Evolutionary conservation across 2,888 invertebrate genomes (phyloP).

Genomic region (Melinopterus prodromus): DNA sequence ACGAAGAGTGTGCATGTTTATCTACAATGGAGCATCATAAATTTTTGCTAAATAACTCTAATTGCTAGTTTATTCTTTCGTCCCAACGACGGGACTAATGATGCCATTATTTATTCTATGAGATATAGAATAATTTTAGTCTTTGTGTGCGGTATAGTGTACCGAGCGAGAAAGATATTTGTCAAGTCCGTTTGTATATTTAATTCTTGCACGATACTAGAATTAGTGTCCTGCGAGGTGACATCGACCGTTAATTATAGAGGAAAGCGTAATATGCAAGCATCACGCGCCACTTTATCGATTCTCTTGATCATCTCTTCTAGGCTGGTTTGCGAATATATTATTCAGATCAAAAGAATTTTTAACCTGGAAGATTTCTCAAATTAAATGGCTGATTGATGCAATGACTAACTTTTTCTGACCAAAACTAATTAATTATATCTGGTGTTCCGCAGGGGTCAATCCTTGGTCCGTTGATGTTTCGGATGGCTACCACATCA

Average conservation of each 20-base stretch:
- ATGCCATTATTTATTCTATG: conserved; percentile 32
- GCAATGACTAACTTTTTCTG: no score
- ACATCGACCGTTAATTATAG: conserved; percentile 21
- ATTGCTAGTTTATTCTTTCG: conserved; percentile 45
- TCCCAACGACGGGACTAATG: conserved; percentile 34
- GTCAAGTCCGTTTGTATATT: conserved; percentile 25
- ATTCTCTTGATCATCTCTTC: conserved; percentile 5
- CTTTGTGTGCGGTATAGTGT: conserved; percentile 10
- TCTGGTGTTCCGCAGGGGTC: no score
- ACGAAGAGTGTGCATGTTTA: conserved; percentile 42
- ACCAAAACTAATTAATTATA: no score
- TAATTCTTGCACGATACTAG: conserved; percentile 16
- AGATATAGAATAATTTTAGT: conserved; percentile 28
- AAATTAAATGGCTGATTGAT: no score
- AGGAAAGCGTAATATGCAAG: conserved; percentile 10
- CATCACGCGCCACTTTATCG: conserved; percentile 16
- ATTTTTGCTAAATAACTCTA: conserved; percentile 47
- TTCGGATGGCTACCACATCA: no score
- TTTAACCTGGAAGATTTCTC: no score
- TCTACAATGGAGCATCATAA: conserved; percentile 45
- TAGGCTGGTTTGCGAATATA: background rate
- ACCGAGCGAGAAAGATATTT: conserved; percentile 13
- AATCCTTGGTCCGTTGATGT: no score
- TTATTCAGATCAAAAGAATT: background rate
- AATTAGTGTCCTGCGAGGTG: conserved; percentile 9